phyloP scores from a whole-genome alignment of 2,888 invertebrate genomes.

The Cybosia mesomella region DNA sequence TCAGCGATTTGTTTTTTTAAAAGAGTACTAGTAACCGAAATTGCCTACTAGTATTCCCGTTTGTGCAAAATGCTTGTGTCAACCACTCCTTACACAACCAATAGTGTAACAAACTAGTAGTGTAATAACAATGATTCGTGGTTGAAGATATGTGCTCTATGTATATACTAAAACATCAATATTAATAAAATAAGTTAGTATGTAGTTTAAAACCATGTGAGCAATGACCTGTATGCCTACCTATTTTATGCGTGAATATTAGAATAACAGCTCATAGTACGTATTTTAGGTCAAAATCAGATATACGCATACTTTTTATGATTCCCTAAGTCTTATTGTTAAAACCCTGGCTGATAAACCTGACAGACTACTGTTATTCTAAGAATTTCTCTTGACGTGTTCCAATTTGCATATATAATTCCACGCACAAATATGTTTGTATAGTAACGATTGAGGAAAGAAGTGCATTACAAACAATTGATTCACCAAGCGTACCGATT shows the following conservation, averaged over 20 bases:
- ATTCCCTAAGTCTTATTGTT: not conserved
- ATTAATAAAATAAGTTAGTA: too few species aligned
- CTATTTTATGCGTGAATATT: not conserved
- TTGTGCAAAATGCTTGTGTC: too few species aligned
- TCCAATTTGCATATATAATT: constrained; percentile 13
- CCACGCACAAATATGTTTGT: constrained; percentile 23
- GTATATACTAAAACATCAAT: too few species aligned
- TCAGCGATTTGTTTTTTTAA: too few species aligned
- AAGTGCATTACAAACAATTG: not conserved
- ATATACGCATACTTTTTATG: not conserved
- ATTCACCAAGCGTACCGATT: not conserved
- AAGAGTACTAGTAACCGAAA: too few species aligned
- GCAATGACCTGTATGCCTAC: too few species aligned
- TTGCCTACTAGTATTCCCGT: too few species aligned
- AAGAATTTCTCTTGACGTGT: constrained; percentile 9
- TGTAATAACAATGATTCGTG: too few species aligned
- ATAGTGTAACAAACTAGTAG: too few species aligned
- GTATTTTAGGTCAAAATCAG: not conserved
- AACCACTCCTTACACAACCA: too few species aligned
- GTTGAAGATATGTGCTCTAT: too few species aligned
- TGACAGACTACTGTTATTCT: constrained; percentile 11
- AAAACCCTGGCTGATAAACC: constrained; percentile 16
- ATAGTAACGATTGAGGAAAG: not conserved
- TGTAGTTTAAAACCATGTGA: too few species aligned
- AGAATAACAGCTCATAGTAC: not conserved